Evolutionary conservation across 1,140 invertebrate genomes (phyloP).

Genomic region (Berghia stephanieae): DNA sequence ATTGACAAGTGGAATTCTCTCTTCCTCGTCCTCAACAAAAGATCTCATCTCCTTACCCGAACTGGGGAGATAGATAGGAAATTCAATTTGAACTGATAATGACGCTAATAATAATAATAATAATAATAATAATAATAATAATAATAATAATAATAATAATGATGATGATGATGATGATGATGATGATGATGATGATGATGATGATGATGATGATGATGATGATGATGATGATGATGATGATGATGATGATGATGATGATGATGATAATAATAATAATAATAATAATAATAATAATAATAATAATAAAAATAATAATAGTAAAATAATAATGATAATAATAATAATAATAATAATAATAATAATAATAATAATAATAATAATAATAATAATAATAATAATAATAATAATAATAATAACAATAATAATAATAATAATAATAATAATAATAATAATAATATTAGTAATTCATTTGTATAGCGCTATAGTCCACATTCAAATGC

Average conservation of each 20-base stretch:
- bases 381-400: not conserved
- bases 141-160: not conserved
- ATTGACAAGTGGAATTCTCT: conserved; percentile 39
- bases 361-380: not conserved
- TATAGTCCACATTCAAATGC: not conserved
- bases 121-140: not conserved
- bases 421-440: conserved; percentile 18
- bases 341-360: not conserved
- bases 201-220: conserved; percentile 15
- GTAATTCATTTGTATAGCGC: not conserved
- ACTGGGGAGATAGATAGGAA: conserved; percentile 29
- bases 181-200: conserved; percentile 9
- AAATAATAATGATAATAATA: not conserved
- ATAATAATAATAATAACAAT: not conserved
- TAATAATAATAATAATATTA: not conserved
- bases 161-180: not conserved
- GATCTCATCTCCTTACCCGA: conserved; percentile 41
- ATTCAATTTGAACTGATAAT: not conserved
- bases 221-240: conserved; percentile 15
- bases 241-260: conserved; percentile 16
- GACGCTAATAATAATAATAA: not conserved
- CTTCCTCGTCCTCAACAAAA: conserved; percentile 41
- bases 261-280: conserved; percentile 8
- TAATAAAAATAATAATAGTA: conserved; percentile 2
- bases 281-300: not conserved